Evolutionary conservation across 2,797 vertebrate genomes (phyloP), one percentile per base, ranked within the genome.

Genomic region (Intellagama lesueurii): DNA sequence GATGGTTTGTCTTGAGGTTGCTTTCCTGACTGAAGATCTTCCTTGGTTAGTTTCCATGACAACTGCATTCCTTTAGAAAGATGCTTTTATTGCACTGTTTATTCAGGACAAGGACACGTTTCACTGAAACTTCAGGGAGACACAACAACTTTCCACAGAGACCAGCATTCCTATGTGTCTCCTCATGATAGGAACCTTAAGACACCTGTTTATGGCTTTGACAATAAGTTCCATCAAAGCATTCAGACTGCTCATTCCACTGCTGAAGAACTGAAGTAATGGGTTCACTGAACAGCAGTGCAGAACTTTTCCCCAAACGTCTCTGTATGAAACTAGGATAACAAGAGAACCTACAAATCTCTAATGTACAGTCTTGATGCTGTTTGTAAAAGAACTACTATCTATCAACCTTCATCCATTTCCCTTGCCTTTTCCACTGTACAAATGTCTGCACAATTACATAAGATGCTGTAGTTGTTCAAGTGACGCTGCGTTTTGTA

Each of bases 41-140:
- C 56, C 90, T 88, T 89, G 2, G 85, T 91, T 91, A 85, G 2
- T 86, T 93, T 87, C 85, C 70, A 84, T 78, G 19, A 47, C 52
- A 92, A 81, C 9, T 56, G 1, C 69, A 47, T 80, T 91, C 66
- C 44, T 60, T 90, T 75, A 32, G 44, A 68, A 6, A 12, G 44
- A 66, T 47, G 35, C 0, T 87, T 73, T 7, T 85, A 70, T 89
- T 66, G 32, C 64, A 0, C 81, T 93, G 19, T 47, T 60, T 75
- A 56, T 68, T 81, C 69, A 85, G 89, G 26, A 17, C 75, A 88
- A 91, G 60, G 83, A 64, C 5, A 94, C 88, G 69, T 91, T 90
- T 68, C 30, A 7, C 24, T 40, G 8, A 44, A 19, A 9, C 70
- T 81, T 5, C n/a, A 83, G 47, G 47, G 40, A 40, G 7, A 40